These are phyloP conservation scores for Trigoniulus corallinus DNA, from an alignment of 1,140 invertebrate species.

Conservation along the genomic window DNA sequence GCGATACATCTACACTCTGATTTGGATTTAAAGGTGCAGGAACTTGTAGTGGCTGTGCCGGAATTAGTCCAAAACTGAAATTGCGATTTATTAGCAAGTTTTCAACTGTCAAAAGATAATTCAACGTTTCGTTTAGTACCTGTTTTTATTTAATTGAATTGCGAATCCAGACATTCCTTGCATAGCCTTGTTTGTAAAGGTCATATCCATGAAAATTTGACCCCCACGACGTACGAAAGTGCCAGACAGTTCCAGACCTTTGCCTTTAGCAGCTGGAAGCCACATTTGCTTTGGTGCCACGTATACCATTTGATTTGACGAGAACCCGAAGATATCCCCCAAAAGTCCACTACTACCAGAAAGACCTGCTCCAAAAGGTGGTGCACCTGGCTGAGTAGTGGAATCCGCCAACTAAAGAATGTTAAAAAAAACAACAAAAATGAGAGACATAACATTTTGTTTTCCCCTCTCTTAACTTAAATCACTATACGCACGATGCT, in stretches of 20 bases:
- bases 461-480: no score
- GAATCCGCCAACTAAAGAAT: conserved; percentile 5
- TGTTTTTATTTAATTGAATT: conserved; percentile 97
- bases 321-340: conserved; percentile 79
- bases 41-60: conserved; percentile 61
- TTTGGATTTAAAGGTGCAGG: conserved; percentile 64
- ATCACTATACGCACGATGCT: conserved; percentile 42
- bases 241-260: conserved; percentile 93
- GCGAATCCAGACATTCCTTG: conserved; percentile 92
- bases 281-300: conserved; percentile 70
- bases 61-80: conserved; percentile 78
- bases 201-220: conserved; percentile 89
- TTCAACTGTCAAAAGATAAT: no score
- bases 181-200: conserved; percentile 94
- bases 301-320: conserved; percentile 44
- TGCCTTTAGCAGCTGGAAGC: conserved; percentile 86
- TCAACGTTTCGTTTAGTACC: no score
- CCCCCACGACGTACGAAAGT: conserved; percentile 79
- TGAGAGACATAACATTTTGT: not conserved
- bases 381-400: conserved; percentile 12
- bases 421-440: not conserved
- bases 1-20: conserved; percentile 54
- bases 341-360: conserved; percentile 48
- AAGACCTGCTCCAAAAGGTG: conserved; percentile 21
- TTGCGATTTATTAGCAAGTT: no score